phyloP scores from a whole-genome alignment of 2,888 invertebrate species.

The Stegophylla sp. region DNA sequence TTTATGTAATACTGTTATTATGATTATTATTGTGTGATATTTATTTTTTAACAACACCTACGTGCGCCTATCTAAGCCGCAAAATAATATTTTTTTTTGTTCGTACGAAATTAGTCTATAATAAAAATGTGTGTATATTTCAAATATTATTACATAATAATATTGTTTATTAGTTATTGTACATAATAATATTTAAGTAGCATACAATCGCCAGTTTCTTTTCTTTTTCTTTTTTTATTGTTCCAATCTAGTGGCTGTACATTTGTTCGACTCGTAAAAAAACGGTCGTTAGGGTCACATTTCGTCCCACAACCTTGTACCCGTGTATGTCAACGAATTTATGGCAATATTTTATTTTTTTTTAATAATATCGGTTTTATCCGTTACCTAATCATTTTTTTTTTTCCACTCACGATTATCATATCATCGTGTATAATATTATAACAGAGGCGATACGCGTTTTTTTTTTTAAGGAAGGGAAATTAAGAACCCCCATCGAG shows the following conservation, averaged over 20 bases:
- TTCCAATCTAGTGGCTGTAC: not conserved
- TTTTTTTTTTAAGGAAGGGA: slow-evolving; percentile 26
- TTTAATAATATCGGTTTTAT: slow-evolving; percentile 17
- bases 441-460: slow-evolving; percentile 13
- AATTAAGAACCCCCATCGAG: slow-evolving; percentile 49
- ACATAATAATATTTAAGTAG: no score
- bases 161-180: no score
- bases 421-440: not conserved
- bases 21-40: no score
- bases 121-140: no score
- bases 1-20: not conserved
- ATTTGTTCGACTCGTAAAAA: slow-evolving; percentile 30
- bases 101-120: no score
- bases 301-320: slow-evolving; percentile 28
- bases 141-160: no score
- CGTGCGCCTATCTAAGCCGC: no score
- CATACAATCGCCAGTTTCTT: not conserved
- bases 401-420: slow-evolving; percentile 16
- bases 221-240: slow-evolving; percentile 11
- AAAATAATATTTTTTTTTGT: no score
- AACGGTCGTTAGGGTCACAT: not conserved
- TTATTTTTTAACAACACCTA: no score
- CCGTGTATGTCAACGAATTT: slow-evolving; percentile 36
- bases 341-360: slow-evolving; percentile 28
- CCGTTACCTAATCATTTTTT: slow-evolving; percentile 14